These are phyloP conservation scores for Cremastinae sp. DNA, from an alignment of 2,888 invertebrate genomes.

Conservation along the genomic window DNA sequence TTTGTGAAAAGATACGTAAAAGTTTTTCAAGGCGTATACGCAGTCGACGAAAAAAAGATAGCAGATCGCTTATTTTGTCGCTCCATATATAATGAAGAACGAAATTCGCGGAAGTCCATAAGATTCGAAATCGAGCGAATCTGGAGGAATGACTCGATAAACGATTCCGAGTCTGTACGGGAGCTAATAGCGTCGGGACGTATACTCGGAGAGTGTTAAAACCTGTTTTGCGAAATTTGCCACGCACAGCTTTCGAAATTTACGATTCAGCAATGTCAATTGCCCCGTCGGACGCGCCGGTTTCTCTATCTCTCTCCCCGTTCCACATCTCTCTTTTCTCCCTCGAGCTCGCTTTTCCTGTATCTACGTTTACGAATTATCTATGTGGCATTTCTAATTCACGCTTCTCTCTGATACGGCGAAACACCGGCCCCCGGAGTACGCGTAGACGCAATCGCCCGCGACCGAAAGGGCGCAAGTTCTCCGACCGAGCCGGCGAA, in stretches of 20 bases:
- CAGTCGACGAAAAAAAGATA: too few species aligned
- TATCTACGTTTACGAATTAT: neutral
- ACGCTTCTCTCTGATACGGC: conserved; percentile 28
- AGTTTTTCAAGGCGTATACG: too few species aligned
- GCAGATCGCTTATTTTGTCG: too few species aligned
- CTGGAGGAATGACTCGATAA: conserved; percentile 1
- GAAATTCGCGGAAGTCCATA: neutral
- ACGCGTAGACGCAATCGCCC: neutral
- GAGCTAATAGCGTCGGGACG: neutral
- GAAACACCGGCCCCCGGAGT: neutral
- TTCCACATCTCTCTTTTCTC: neutral
- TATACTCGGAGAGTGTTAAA: conserved; percentile 9
- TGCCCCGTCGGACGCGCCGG: conserved; percentile 7
- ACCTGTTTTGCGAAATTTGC: conserved; percentile 45
- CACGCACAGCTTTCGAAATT: conserved; percentile 45
- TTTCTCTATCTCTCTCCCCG: neutral
- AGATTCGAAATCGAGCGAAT: conserved; percentile 15
- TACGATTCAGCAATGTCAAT: conserved; percentile 49
- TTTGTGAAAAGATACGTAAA: too few species aligned
- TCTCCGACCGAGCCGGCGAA: too few species aligned
- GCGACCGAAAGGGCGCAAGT: neutral
- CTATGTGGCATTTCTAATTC: conserved; percentile 50
- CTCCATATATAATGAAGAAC: too few species aligned
- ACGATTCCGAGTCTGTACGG: neutral
- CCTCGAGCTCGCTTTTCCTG: conserved; percentile 9